Conservation (phyloP, 2,797 vertebrate species). For the Halcyon badia region DNA sequence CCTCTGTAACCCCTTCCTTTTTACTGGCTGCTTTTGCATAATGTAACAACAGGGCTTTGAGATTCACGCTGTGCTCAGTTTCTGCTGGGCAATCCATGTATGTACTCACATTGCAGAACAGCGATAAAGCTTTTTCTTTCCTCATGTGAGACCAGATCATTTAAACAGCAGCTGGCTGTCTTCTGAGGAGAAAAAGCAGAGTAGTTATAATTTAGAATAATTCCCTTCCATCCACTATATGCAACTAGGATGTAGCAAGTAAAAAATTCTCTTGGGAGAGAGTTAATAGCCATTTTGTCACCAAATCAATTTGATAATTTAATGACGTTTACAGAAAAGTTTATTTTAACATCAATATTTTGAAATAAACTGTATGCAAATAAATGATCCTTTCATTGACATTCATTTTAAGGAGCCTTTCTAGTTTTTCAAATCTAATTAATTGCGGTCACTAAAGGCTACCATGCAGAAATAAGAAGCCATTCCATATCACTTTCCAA, state of each 20-base stretch:
- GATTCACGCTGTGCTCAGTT: not conserved
- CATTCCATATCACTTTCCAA: not conserved
- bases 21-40: constrained; percentile 26
- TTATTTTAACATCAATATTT: not conserved
- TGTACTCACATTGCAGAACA: not conserved
- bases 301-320: not conserved
- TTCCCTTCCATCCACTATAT: not conserved
- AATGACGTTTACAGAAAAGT: not conserved
- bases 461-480: not conserved
- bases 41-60: not conserved
- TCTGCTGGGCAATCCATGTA: not conserved
- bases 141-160: not conserved
- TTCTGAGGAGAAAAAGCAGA: not conserved
- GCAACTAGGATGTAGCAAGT: not conserved
- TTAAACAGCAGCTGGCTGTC: not conserved
- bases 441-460: not conserved
- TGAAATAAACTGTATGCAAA: not conserved
- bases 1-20: not conserved
- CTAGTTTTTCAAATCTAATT: not conserved
- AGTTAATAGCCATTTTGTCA: not conserved
- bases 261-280: not conserved
- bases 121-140: not conserved
- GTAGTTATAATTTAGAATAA: not conserved
- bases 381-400: not conserved
- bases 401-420: not conserved